Evolutionary conservation across 2,113 vertebrate genomes (phyloP).

Genomic region (Saiga tatarica): DNA sequence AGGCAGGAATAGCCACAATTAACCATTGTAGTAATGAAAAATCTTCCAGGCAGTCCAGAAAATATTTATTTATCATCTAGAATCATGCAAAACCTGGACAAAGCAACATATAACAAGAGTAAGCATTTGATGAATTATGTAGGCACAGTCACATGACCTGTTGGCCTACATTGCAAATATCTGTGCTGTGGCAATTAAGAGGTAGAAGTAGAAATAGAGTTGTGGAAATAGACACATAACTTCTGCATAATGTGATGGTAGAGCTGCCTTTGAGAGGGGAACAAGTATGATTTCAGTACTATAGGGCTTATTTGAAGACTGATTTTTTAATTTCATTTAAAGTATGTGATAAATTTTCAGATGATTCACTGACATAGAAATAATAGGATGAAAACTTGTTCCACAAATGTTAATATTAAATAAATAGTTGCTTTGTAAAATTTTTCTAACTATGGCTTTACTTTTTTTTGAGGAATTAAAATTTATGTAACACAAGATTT

Average conservation of each 20-base stretch:
- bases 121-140: not conserved
- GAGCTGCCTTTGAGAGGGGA: not conserved
- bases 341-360: not conserved
- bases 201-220: not conserved
- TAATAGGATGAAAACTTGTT: not conserved
- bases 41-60: slow-evolving; percentile 14
- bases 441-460: not conserved
- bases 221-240: not conserved
- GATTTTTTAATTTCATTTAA: not conserved
- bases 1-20: not conserved
- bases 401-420: not conserved
- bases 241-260: not conserved
- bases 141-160: not conserved
- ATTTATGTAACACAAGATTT: not conserved
- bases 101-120: not conserved
- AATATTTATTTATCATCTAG: slow-evolving; percentile 39
- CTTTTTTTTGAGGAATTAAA: not conserved
- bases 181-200: not conserved
- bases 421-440: not conserved
- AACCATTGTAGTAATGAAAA: not conserved
- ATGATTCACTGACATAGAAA: not conserved
- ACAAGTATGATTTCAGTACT: not conserved
- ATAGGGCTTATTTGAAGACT: not conserved
- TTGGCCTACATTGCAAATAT: not conserved
- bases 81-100: not conserved